Evolutionary conservation across 2,797 vertebrate species (phyloP), one percentile per base, ranked within the genome.

Genomic region (Chelmon rostratus): DNA sequence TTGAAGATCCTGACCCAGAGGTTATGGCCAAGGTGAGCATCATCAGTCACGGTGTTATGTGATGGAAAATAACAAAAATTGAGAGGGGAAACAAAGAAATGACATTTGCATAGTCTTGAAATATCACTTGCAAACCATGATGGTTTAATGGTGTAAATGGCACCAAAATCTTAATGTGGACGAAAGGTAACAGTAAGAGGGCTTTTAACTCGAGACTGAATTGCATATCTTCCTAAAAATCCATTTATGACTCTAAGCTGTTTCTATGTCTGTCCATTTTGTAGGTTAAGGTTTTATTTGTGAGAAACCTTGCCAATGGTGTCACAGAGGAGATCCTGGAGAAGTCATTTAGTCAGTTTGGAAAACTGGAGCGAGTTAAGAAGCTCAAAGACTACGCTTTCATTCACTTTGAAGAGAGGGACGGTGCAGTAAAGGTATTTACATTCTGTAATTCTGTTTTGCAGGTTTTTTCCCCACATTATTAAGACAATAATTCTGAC

Each of bases 301-400:
- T 99, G 64, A 96, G 98, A 47, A 98, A 99, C 88, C 96, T 99
- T 73, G 96, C 98, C 65, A 97, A 97, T 76, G 96, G 97, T 1
- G 98, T 99, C 65, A 98, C 97, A 3, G 98, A 99, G 89, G 98
- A 99, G 88, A 96, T 97, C 78, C 95, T 99, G 95, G 97, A 99
- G 95, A 97, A 95, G 65, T 95, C 97, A 31, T 99, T 99, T 92
- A 95, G 97, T 81, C 93, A 97, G 73, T 98, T 97, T 91, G 98
- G 98, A 37, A 98, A 97, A 86, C 92, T 99, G 92, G 97, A 99
- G 88, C 95, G 98, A 79, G 98, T 99, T 33, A 99, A 99, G 95
- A 99, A 99, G 83, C 94, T 99, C 78, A 99, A 99, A 90, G 98
- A 99, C 86, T 99, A 99, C 74, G 98, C 98, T 77, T 99, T 99